A percentile compares a stretch with the other conserved stretches of the same genome.
Evolutionary conservation across 2,113 vertebrate species (phyloP).

Genomic region (Chamaetylas fuelleborni): DNA sequence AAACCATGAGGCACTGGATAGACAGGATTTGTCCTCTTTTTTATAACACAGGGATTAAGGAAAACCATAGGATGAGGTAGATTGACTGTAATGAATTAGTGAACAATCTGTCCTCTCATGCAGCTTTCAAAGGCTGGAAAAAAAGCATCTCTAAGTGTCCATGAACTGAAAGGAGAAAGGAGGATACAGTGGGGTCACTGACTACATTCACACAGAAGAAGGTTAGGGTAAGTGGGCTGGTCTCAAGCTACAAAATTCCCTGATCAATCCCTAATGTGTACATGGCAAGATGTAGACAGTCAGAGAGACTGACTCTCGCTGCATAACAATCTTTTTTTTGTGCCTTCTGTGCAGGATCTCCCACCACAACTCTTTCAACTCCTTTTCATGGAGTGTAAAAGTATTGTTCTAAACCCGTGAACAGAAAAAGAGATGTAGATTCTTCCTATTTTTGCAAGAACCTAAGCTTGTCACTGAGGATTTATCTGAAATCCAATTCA

Average conservation of each 20-base stretch:
- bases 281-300: rapidly evolving
- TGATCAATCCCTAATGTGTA: neutral
- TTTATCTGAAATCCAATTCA: conserved; percentile 59
- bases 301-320: neutral
- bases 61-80: neutral
- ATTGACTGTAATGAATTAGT: neutral
- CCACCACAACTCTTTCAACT: neutral
- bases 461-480: conserved; percentile 10
- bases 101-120: neutral
- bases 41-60: neutral
- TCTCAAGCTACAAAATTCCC: neutral
- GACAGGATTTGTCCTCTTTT: neutral
- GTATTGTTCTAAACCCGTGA: neutral
- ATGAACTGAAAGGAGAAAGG: neutral
- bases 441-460: neutral
- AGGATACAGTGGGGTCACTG: neutral
- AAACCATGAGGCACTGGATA: neutral
- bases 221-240: neutral
- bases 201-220: neutral
- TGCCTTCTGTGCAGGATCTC: neutral
- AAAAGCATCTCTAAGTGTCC: neutral
- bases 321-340: neutral
- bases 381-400: neutral
- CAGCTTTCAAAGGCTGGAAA: neutral
- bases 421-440: neutral